Percentiles rank a stretch among this genome's conserved stretches.
Conservation (phyloP, 2,797 vertebrate genomes). For the Semotilus atromaculatus region DNA sequence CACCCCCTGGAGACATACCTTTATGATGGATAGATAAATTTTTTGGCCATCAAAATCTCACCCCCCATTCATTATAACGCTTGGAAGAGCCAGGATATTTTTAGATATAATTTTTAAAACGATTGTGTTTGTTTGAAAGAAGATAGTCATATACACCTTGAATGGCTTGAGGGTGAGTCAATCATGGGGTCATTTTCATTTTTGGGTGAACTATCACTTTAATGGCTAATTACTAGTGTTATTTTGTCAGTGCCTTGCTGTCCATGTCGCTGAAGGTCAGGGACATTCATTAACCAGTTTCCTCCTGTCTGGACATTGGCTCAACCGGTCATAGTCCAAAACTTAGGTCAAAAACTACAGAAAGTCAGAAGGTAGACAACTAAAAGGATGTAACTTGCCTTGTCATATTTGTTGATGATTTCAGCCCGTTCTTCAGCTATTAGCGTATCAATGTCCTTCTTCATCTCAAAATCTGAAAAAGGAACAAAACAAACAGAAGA, state of each 20-base stretch:
- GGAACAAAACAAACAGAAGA: slow-evolving; percentile 7
- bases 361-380: not conserved
- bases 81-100: too few species aligned
- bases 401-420: slow-evolving; percentile 87
- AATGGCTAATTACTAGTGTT: not conserved
- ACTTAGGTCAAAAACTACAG: not conserved
- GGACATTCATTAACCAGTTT: slow-evolving; percentile 4
- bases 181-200: too few species aligned
- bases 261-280: not conserved
- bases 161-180: too few species aligned
- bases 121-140: too few species aligned
- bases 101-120: too few species aligned
- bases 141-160: too few species aligned
- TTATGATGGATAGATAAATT: too few species aligned
- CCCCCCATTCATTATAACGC: too few species aligned
- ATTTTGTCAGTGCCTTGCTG: not conserved
- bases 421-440: slow-evolving; percentile 89
- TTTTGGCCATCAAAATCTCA: too few species aligned
- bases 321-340: not conserved
- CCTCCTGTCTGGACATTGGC: not conserved
- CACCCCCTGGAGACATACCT: too few species aligned
- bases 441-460: slow-evolving; percentile 89
- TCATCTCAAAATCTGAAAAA: slow-evolving; percentile 88
- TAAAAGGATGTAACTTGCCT: slow-evolving; percentile 71
- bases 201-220: too few species aligned